Percentiles rank a stretch among this genome's conserved stretches.
phyloP scores from a whole-genome alignment of 2,888 invertebrate species.

The Flexamia atlantica region DNA sequence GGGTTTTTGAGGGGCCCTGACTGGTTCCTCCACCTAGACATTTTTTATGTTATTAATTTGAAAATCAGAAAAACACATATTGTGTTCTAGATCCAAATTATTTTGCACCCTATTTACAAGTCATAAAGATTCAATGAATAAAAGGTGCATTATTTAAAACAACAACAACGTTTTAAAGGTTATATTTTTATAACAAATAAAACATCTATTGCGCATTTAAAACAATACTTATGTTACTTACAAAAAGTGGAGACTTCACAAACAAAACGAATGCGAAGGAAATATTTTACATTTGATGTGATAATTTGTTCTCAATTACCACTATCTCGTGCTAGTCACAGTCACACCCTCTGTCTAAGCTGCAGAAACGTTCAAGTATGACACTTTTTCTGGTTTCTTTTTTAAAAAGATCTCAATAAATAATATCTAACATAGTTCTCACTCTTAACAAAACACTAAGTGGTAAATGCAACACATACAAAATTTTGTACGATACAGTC shows the following conservation, averaged over 20 bases:
- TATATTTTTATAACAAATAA: slow-evolving; percentile 63
- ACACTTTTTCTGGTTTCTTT: slow-evolving; percentile 45
- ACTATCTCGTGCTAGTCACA: slow-evolving; percentile 42
- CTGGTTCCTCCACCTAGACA: too few relatives aligned
- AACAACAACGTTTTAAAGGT: slow-evolving; percentile 26
- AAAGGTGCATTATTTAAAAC: too few relatives aligned
- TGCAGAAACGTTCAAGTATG: slow-evolving; percentile 5
- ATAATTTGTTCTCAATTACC: slow-evolving; percentile 45
- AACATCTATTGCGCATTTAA: slow-evolving; percentile 63
- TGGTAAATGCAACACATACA: slow-evolving; percentile 57
- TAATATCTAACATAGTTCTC: slow-evolving; percentile 48
- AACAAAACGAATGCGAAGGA: slow-evolving; percentile 50
- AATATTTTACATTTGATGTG: slow-evolving; percentile 47
- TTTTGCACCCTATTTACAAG: too few relatives aligned
- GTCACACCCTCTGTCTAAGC: slow-evolving; percentile 14
- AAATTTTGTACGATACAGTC: slow-evolving; percentile 56
- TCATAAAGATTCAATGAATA: too few relatives aligned
- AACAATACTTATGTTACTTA: slow-evolving; percentile 60
- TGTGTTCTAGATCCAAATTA: too few relatives aligned
- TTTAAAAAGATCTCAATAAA: slow-evolving; percentile 51
- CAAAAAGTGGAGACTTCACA: slow-evolving; percentile 55
- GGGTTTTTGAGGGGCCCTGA: too few relatives aligned
- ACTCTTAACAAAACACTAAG: slow-evolving; percentile 50
- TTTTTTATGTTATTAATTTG: too few relatives aligned
- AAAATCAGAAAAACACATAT: too few relatives aligned